Evolutionary conservation across 2,797 vertebrate species (phyloP).

Genomic region (Aselliscus stoliczkanus): DNA sequence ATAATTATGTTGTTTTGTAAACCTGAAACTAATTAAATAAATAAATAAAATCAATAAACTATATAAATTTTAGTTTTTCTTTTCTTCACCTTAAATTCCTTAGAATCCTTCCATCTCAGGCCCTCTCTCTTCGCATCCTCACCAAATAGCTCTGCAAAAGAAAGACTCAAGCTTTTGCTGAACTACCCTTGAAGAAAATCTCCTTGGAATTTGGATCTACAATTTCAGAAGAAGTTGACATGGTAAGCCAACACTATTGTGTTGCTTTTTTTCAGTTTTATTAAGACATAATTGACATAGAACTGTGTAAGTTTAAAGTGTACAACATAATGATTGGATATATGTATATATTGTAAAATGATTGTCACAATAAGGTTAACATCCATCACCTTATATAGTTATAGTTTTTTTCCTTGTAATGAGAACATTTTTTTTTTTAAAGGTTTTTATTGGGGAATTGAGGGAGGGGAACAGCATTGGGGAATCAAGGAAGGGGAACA

Average conservation of each 20-base stretch:
- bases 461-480: too few species aligned
- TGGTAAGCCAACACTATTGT: not conserved
- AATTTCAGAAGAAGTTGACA: conserved; percentile 24
- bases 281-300: not conserved
- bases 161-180: not conserved
- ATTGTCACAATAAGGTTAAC: not conserved
- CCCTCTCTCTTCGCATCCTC: not conserved
- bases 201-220: not conserved
- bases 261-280: not conserved
- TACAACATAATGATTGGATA: not conserved
- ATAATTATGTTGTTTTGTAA: too few species aligned
- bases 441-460: too few species aligned
- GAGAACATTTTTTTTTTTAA: too few species aligned
- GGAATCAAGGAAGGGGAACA: too few species aligned
- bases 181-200: not conserved
- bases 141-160: not conserved
- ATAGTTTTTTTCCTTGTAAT: not conserved
- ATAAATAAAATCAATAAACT: not conserved
- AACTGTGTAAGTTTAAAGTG: not conserved
- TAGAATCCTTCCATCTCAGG: not conserved
- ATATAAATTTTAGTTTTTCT: not conserved
- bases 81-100: conserved; percentile 2
- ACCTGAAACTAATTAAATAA: too few species aligned
- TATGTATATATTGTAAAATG: not conserved
- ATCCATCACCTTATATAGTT: not conserved